phyloP scores from a whole-genome alignment of 2,888 invertebrate species.

The Eilema depressum region DNA sequence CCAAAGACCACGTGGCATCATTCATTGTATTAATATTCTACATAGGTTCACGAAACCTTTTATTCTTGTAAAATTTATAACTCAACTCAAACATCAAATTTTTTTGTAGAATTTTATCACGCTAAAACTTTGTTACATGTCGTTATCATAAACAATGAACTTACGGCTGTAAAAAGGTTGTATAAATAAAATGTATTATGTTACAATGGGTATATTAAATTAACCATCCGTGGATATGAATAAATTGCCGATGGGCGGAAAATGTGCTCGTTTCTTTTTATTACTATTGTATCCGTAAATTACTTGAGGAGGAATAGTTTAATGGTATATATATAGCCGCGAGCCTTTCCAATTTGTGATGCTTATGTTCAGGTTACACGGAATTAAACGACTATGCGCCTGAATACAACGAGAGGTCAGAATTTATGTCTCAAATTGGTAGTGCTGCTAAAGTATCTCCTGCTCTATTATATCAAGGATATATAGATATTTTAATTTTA shows the following conservation, averaged over 20 bases:
- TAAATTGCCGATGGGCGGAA: neutral
- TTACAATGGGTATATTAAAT: neutral
- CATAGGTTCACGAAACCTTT: no score
- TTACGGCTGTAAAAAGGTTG: neutral
- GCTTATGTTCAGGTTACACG: neutral
- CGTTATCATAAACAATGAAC: constrained; percentile 3
- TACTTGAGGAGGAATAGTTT: neutral
- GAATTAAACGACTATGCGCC: neutral
- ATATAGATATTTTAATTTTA: no score
- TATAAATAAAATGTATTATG: neutral
- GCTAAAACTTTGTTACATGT: neutral
- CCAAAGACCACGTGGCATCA: no score
- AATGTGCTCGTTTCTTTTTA: neutral
- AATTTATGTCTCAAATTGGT: neutral
- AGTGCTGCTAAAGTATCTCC: neutral
- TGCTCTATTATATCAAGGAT: no score
- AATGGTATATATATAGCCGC: neutral
- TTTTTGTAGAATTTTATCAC: neutral
- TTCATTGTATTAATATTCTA: no score
- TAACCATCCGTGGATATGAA: neutral
- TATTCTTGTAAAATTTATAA: no score
- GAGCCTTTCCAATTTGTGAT: neutral
- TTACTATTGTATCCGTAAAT: neutral
- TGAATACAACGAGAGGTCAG: neutral
- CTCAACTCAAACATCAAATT: neutral